Percentiles rank a stretch among this genome's conserved stretches.
Conservation (phyloP, 2,888 invertebrate species). For the Mythimna pallens region DNA sequence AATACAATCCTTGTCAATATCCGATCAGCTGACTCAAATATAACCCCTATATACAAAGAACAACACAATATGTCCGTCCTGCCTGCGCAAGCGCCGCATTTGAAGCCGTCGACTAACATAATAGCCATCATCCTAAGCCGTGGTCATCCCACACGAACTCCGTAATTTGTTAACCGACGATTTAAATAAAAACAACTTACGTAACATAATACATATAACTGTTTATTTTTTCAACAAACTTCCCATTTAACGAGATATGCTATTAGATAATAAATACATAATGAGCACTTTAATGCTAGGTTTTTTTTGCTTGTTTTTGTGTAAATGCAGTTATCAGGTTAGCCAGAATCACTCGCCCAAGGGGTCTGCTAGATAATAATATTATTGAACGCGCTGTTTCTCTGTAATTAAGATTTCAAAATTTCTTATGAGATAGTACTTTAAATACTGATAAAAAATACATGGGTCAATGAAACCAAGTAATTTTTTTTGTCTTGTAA, state of each 20-base stretch:
- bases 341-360: conserved; percentile 47
- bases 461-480: conserved; percentile 17
- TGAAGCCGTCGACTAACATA: conserved; percentile 65
- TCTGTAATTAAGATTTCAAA: conserved; percentile 52
- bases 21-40: conserved; percentile 31
- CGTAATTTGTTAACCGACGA: conserved; percentile 78
- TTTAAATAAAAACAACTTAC: conserved; percentile 78
- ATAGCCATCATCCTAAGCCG: conserved; percentile 69
- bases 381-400: conserved; percentile 23
- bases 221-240: conserved; percentile 61
- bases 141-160: conserved; percentile 70
- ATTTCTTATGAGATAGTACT: conserved; percentile 35
- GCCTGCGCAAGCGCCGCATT: conserved; percentile 25
- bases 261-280: conserved; percentile 66
- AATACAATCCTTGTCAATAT: neutral
- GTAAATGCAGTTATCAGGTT: conserved; percentile 52
- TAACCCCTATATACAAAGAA: neutral
- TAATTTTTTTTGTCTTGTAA: neutral
- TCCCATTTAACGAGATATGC: conserved; percentile 54
- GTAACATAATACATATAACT: conserved; percentile 64
- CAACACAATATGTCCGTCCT: conserved; percentile 10
- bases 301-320: conserved; percentile 39
- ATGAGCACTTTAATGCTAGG: conserved; percentile 46
- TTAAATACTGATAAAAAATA: conserved; percentile 28
- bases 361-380: conserved; percentile 39